phyloP scores from a whole-genome alignment of 2,888 invertebrate genomes.

The Rutpela maculata region DNA sequence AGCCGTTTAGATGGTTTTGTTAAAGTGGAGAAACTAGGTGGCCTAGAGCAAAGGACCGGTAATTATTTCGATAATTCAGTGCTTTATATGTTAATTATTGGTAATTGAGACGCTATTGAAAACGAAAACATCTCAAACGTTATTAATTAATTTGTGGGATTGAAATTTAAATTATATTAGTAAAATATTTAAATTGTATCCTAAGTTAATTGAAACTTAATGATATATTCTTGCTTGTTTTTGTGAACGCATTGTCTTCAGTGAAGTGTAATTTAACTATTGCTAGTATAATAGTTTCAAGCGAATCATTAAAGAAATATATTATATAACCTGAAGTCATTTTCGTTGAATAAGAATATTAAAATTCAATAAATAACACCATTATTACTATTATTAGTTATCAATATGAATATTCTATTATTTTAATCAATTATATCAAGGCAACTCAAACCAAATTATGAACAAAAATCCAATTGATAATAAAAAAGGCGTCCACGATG shows the following conservation, averaged over 20 bases:
- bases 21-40: constrained; percentile 26
- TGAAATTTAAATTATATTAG: constrained; percentile 31
- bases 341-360: background rate
- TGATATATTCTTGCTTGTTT: background rate
- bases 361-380: background rate
- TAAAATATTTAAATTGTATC: constrained; percentile 33
- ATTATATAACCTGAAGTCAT: background rate
- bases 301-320: background rate
- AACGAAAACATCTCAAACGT: constrained; percentile 21
- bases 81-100: constrained; percentile 40
- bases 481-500: too few species aligned
- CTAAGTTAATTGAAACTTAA: constrained; percentile 10
- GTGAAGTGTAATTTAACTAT: background rate
- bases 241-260: background rate
- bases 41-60: constrained; percentile 12
- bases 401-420: background rate
- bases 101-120: constrained; percentile 34
- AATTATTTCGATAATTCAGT: constrained; percentile 37
- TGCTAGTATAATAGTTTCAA: background rate
- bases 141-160: constrained; percentile 28
- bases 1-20: constrained; percentile 4
- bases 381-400: background rate
- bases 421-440: too few species aligned
- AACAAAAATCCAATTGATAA: too few species aligned
- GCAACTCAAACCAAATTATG: too few species aligned